Conservation (phyloP, 2,888 invertebrate genomes). For the Hirtodrosophila alboralis region DNA sequence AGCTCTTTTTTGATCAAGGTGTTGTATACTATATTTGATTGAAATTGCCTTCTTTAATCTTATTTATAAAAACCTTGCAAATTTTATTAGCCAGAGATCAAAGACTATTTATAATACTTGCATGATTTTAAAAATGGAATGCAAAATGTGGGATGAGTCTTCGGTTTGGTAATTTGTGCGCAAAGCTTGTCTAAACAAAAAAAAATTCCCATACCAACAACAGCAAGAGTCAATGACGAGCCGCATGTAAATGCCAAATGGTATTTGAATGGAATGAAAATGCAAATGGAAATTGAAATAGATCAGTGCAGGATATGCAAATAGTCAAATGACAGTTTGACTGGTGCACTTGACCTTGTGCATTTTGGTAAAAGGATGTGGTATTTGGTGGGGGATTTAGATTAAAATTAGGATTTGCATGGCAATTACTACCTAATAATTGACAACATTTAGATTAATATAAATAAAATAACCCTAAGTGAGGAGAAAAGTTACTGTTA, state of each 20-base stretch:
- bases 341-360: slow-evolving; percentile 40
- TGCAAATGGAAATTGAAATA: slow-evolving; percentile 34
- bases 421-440: too few relatives aligned
- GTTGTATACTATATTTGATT: too few relatives aligned
- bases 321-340: slow-evolving; percentile 34
- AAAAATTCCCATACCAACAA: slow-evolving; percentile 28
- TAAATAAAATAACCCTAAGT: too few relatives aligned
- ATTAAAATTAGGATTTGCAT: too few relatives aligned
- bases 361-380: neutral
- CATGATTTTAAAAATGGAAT: slow-evolving; percentile 26
- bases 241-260: slow-evolving; percentile 47
- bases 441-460: too few relatives aligned
- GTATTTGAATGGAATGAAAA: slow-evolving; percentile 12
- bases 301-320: slow-evolving; percentile 46
- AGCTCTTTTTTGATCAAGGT: too few relatives aligned
- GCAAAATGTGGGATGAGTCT: slow-evolving; percentile 57
- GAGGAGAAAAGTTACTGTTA: too few relatives aligned
- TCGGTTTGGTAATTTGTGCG: slow-evolving; percentile 68
- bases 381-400: neutral
- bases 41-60: too few relatives aligned
- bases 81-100: too few relatives aligned
- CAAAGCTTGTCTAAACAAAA: slow-evolving; percentile 61
- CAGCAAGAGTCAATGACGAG: slow-evolving; percentile 39
- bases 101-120: too few relatives aligned
- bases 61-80: too few relatives aligned